Conservation (phyloP, 53 echinoderm and acorn worm species). For the Mesocentrotus franciscanus region DNA sequence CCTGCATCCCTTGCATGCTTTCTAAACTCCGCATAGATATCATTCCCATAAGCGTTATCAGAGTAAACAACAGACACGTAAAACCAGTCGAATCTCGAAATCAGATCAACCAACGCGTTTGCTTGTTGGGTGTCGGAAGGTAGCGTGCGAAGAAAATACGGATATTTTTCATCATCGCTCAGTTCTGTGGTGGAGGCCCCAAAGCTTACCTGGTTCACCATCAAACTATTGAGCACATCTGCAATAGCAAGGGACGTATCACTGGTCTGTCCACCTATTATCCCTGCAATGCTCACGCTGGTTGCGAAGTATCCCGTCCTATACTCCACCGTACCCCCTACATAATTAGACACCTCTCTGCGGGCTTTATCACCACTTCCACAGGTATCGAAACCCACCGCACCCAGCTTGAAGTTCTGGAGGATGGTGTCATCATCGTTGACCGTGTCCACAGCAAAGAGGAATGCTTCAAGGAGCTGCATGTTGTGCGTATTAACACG, state of each 20-base stretch:
- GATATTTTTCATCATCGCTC: conserved; percentile 71
- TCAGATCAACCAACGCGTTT: conserved; percentile 77
- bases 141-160: conserved; percentile 89
- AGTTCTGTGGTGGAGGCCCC: conserved; percentile 83
- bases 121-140: conserved; percentile 88
- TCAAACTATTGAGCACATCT: conserved; percentile 67
- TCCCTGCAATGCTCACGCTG: conserved; percentile 76
- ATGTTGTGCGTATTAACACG: conserved; percentile 79
- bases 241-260: conserved; percentile 82
- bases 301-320: conserved; percentile 75
- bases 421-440: conserved; percentile 76
- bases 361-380: conserved; percentile 77
- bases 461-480: conserved; percentile 89
- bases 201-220: conserved; percentile 80
- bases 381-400: conserved; percentile 89
- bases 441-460: conserved; percentile 82
- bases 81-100: conserved; percentile 72
- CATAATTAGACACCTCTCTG: conserved; percentile 82
- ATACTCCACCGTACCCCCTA: conserved; percentile 88
- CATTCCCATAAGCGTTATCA: conserved; percentile 81
- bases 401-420: conserved; percentile 82
- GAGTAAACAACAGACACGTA: conserved; percentile 88
- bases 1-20: conserved; percentile 18
- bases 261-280: conserved; percentile 89
- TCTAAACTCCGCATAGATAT: conserved; percentile 68